phyloP scores from a whole-genome alignment of 1,140 invertebrate genomes.

The Druon quercuslanigerum region DNA sequence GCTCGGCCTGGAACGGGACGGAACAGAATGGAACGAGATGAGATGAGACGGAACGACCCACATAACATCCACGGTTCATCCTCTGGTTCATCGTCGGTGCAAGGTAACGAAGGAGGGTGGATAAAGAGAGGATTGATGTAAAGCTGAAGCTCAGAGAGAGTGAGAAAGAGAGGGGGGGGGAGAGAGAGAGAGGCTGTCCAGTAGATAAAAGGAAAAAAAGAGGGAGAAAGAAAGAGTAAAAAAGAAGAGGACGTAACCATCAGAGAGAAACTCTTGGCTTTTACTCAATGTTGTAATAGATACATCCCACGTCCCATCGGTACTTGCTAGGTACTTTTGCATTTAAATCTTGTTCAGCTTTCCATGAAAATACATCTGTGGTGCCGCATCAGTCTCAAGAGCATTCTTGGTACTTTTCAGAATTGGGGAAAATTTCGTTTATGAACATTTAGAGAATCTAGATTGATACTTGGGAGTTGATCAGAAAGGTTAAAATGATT shows the following conservation, averaged over 20 bases:
- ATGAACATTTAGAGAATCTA: too few relatives aligned
- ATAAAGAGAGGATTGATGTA: conserved; percentile 33
- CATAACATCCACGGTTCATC: conserved; percentile 52
- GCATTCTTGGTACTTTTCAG: too few relatives aligned
- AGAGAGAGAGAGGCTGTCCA: conserved; percentile 24
- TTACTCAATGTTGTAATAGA: background rate
- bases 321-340: too few relatives aligned
- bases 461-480: too few relatives aligned
- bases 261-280: conserved; percentile 11
- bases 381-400: too few relatives aligned
- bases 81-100: conserved; percentile 41
- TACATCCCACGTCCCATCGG: too few relatives aligned
- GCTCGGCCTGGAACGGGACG: conserved; percentile 51
- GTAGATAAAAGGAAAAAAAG: conserved; percentile 48
- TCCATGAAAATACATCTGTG: too few relatives aligned
- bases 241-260: background rate
- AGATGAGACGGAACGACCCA: conserved; percentile 63
- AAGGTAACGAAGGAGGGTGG: conserved; percentile 48
- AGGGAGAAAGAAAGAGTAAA: conserved; percentile 29
- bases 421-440: too few relatives aligned
- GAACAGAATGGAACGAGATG: conserved; percentile 59
- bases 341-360: too few relatives aligned
- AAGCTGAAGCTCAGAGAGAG: conserved; percentile 40
- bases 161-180: conserved; percentile 33
- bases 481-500: too few relatives aligned